Percentiles rank a stretch among this genome's conserved stretches.
Evolutionary conservation across 2,113 vertebrate genomes (phyloP).

Genomic region (Rhynchopsitta pachyrhyncha): DNA sequence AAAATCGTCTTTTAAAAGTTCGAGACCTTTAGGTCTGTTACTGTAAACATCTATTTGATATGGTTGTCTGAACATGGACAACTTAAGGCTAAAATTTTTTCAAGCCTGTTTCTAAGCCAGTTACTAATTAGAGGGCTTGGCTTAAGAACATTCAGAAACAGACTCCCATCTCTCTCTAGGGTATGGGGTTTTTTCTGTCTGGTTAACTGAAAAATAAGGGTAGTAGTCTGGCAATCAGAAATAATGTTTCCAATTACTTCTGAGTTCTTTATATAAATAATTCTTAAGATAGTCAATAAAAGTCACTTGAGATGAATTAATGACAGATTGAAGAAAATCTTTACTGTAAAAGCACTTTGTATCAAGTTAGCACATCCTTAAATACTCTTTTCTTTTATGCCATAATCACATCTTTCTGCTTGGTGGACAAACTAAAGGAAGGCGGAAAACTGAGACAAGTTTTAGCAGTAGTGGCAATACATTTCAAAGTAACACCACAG

Average conservation of each 20-base stretch:
- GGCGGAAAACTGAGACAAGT: rapidly evolving
- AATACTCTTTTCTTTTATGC: not conserved
- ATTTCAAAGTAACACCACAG: not conserved
- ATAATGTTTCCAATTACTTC: not conserved
- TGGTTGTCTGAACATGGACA: not conserved
- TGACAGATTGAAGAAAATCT: not conserved
- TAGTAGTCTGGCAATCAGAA: not conserved
- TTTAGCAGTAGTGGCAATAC: not conserved
- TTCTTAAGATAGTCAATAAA: not conserved
- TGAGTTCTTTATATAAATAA: not conserved
- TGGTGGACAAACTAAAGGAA: not conserved
- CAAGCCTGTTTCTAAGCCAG: not conserved
- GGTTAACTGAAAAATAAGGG: not conserved
- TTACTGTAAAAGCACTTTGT: not conserved
- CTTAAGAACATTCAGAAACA: not conserved
- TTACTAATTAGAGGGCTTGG: not conserved
- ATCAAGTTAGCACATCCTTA: not conserved
- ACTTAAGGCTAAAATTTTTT: not conserved
- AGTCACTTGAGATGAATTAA: not conserved
- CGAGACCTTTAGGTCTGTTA: not conserved
- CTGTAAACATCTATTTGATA: not conserved
- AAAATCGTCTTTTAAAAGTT: not conserved
- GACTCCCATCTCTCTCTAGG: not conserved
- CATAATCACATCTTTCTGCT: not conserved
- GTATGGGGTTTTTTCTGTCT: not conserved